Conservation (phyloP, 1,140 invertebrate genomes). For the Triops longicaudatus region DNA sequence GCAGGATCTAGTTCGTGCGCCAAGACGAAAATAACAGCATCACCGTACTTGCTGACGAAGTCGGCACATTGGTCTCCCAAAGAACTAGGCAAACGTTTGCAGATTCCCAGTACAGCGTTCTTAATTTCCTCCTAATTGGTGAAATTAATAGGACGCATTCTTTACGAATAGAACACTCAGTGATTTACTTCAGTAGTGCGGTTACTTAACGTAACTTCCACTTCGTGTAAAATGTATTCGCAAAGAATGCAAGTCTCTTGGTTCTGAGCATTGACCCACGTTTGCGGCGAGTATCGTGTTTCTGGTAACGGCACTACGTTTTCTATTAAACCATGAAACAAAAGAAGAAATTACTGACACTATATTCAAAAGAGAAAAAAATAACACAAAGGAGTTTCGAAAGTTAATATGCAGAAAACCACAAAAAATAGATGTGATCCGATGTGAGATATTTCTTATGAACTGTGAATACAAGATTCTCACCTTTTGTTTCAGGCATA, state of each 20-base stretch:
- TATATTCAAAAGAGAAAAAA: too few relatives aligned
- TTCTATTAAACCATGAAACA: neutral
- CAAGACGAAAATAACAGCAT: conserved; percentile 63
- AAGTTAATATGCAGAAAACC: too few relatives aligned
- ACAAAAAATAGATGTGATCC: too few relatives aligned
- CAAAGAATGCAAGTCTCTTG: conserved; percentile 61
- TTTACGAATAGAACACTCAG: conserved; percentile 24
- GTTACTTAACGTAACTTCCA: conserved; percentile 61
- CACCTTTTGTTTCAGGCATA: neutral
- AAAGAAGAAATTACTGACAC: neutral
- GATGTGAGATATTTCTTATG: too few relatives aligned
- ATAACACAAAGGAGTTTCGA: too few relatives aligned
- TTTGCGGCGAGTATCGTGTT: conserved; percentile 13
- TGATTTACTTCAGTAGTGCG: conserved; percentile 53
- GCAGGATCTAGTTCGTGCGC: conserved; percentile 73
- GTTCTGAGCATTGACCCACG: conserved; percentile 25
- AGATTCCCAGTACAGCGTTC: conserved; percentile 54
- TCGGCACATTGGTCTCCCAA: conserved; percentile 57
- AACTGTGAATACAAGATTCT: too few relatives aligned
- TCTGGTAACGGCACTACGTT: conserved; percentile 19
- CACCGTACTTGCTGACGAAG: conserved; percentile 66
- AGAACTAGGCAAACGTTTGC: conserved; percentile 53
- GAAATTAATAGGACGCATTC: neutral
- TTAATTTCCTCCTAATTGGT: conserved; percentile 51
- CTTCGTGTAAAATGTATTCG: conserved; percentile 68